A percentile compares a stretch with the other conserved stretches of the same genome.
phyloP scores from a whole-genome alignment of 2,113 vertebrate species.

The Pygoscelis adeliae region DNA sequence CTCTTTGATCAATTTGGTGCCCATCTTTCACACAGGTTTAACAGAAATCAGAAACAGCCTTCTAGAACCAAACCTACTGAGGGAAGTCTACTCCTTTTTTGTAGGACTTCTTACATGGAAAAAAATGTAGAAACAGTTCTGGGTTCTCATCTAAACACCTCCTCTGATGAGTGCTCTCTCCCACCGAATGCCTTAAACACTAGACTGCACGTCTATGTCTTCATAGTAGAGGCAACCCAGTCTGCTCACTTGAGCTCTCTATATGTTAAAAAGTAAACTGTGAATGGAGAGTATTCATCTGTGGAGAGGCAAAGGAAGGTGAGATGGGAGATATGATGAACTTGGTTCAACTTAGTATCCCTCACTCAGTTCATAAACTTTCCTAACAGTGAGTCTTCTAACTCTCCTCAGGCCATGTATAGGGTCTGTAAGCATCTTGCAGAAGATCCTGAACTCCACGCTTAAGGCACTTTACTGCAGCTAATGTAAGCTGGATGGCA shows the following conservation, averaged over 20 bases:
- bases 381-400: not conserved
- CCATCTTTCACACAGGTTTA: not conserved
- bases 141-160: not conserved
- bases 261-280: not conserved
- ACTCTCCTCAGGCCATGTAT: too few species aligned
- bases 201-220: not conserved
- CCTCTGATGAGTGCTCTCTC: not conserved
- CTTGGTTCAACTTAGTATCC: not conserved
- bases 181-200: not conserved
- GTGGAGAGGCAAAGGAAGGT: not conserved
- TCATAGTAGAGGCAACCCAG: not conserved
- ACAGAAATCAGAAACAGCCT: not conserved
- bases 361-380: not conserved
- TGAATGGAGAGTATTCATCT: not conserved
- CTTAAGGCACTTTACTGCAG: not conserved
- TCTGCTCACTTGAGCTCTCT: not conserved
- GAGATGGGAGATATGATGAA: not conserved
- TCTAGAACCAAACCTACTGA: not conserved
- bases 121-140: not conserved
- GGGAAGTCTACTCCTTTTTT: not conserved
- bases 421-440: not conserved
- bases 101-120: not conserved
- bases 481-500: not conserved
- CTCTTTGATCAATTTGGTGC: not conserved
- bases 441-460: not conserved